Evolutionary conservation across 2,113 vertebrate genomes (phyloP), one percentile per base, ranked within the genome.

Genomic region (Callionymus lyra): DNA sequence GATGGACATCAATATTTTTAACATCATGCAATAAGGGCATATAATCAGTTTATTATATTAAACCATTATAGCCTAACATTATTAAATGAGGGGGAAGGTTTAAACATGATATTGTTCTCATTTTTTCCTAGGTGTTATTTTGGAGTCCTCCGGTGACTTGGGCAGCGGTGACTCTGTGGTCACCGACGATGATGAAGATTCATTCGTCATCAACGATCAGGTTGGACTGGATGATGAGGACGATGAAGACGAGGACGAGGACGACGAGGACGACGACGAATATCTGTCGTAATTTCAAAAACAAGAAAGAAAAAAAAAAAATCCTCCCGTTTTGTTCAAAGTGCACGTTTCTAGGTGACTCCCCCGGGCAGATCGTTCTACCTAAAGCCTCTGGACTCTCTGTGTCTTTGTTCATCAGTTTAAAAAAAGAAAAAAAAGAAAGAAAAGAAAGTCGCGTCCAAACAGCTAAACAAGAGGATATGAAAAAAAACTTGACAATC

Each of bases 61-160:
- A n/a, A n/a, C n/a, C n/a, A n/a, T n/a, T n/a, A n/a, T n/a, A n/a
- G n/a, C n/a, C n/a, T n/a, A n/a, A n/a, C n/a, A n/a, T n/a, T n/a
- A n/a, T n/a, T n/a, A n/a, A n/a, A n/a, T n/a, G n/a, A n/a, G n/a
- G n/a, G n/a, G n/a, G n/a, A n/a, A n/a, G n/a, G n/a, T n/a, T n/a
- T n/a, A n/a, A n/a, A n/a, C n/a, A n/a, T n/a, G n/a, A n/a, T n/a
- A n/a, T n/a, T 2, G 9, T 35, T 31, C 13, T 47, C 16, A 3
- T 39, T 31, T 19, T 4, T 63, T 52, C 58, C 31, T 53, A 91
- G 89, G 86, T 12, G 56, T 84, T 0, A 87, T 90, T 57, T 44
- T 88, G 72, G 93, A 98, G 68, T 87, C 87, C 31, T 98, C 93
- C 0, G 93, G 93, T 63, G 92, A 97, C 81, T 88, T 89, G 50